A percentile compares a stretch with the other conserved stretches of the same genome.
phyloP scores from a whole-genome alignment of 2,797 vertebrate species.

The Poeciliopsis paucimaculata region DNA sequence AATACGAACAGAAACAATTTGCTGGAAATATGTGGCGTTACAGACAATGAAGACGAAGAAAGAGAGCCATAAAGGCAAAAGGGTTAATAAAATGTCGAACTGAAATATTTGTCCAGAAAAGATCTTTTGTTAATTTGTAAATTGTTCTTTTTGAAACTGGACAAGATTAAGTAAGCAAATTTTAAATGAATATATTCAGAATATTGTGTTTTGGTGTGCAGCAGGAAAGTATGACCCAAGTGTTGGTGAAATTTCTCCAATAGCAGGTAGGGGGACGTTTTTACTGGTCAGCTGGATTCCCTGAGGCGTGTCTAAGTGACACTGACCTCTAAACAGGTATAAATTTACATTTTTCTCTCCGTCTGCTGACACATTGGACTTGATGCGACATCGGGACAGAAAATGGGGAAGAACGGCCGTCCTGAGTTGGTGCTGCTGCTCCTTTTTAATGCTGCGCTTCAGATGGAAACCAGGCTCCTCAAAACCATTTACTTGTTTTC shows the following conservation, averaged over 20 bases:
- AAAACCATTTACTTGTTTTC: fast-evolving
- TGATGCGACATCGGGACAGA: not conserved
- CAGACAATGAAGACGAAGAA: not conserved
- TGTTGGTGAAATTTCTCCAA: not conserved
- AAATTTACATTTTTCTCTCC: slow-evolving; percentile 12
- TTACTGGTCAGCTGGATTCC: slow-evolving; percentile 6
- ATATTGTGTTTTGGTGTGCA: not conserved
- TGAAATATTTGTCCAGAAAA: not conserved
- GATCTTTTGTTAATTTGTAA: not conserved
- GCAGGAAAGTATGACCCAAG: not conserved
- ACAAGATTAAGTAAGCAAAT: not conserved
- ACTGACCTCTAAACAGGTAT: slow-evolving; percentile 14
- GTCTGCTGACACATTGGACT: not conserved
- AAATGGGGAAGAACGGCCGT: slow-evolving; percentile 4
- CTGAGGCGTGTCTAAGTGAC: slow-evolving; percentile 29
- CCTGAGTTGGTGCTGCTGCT: not conserved
- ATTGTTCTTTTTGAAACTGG: not conserved
- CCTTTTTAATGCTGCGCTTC: not conserved
- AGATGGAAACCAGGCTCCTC: not conserved
- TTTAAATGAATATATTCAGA: not conserved
- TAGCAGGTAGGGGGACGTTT: not conserved
- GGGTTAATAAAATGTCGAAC: not conserved
- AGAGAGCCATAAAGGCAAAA: not conserved
- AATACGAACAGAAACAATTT: not conserved
- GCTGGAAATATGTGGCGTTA: not conserved